Conservation (phyloP, 1,140 invertebrate species). For the Drosophila teissieri region DNA sequence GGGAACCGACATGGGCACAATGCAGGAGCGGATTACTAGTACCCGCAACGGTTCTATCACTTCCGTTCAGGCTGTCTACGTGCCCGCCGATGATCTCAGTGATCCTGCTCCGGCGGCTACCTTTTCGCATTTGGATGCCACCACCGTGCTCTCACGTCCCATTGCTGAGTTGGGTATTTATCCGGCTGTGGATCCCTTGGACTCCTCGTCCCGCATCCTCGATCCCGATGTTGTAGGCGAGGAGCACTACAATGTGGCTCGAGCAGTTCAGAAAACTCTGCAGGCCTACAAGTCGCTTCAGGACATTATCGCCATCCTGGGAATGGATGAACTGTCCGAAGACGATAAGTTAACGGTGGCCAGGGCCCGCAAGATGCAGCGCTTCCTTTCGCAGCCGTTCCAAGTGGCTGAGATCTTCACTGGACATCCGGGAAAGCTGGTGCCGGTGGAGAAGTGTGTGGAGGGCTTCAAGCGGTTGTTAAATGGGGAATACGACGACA, state of each 20-base stretch:
- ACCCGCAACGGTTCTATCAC: slow-evolving; percentile 93
- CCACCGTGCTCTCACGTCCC: slow-evolving; percentile 92
- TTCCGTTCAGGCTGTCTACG: slow-evolving; percentile 93
- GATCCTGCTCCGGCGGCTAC: slow-evolving; percentile 94
- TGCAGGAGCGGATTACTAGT: slow-evolving; percentile 93
- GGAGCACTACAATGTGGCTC: slow-evolving; percentile 91
- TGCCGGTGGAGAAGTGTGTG: slow-evolving; percentile 87
- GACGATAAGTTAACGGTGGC: slow-evolving; percentile 94
- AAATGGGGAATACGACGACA: slow-evolving; percentile 91
- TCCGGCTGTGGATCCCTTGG: slow-evolving; percentile 93
- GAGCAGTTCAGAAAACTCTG: slow-evolving; percentile 92
- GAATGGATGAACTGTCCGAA: slow-evolving; percentile 95
- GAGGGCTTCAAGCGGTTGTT: slow-evolving; percentile 86
- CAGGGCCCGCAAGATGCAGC: slow-evolving; percentile 92
- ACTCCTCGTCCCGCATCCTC: slow-evolving; percentile 92
- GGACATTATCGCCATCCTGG: slow-evolving; percentile 93
- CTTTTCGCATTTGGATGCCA: slow-evolving; percentile 94
- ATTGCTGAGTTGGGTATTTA: slow-evolving; percentile 94
- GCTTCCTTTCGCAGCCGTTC: slow-evolving; percentile 93
- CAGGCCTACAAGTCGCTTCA: slow-evolving; percentile 92
- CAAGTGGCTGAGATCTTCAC: slow-evolving; percentile 91
- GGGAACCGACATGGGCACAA: slow-evolving; percentile 92
- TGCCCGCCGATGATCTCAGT: slow-evolving; percentile 94
- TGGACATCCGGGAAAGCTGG: slow-evolving; percentile 88
- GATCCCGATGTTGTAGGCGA: slow-evolving; percentile 92